Base-by-base conservation (phyloP, 2,888 invertebrate genomes). In the Epistrophe eligans region DNA sequence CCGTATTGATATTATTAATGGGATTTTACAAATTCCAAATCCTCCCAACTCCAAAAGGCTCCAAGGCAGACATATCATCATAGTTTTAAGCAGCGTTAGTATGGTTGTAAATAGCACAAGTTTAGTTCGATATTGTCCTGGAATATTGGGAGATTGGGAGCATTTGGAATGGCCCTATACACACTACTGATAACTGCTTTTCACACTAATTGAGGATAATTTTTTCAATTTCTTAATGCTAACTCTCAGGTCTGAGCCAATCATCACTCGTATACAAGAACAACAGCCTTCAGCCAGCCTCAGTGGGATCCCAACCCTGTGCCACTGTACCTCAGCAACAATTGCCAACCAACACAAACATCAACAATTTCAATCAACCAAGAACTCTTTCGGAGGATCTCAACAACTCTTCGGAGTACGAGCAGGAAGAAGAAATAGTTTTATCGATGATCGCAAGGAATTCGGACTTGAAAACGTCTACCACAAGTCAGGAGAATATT, bases 351-450 rank as follows among this genome's bases (percentile, higher is more conserved):
- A 90, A 90, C 91, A 91, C 89, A 91, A 91, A 89, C 91, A 91
- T 89, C 91, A 92, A 88, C 92, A 91, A 88, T 91, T 91, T 88
- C 92, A 93, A 90, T 90, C 91, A 90, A 90, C 90, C 91, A 89
- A 91, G 89, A 91, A 91, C 89, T 91, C 91, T 89, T 91, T 92
- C 91, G 91, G 91, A 89, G 93, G 93, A 92, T 92, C 93, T 91
- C 93, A 93, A 90, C 93, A 93, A 91, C 92, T 93, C 92, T 91
- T 92, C 91, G 92, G 92, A 91, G 90, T 92, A 94, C 94, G 93
- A 94, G 60, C 93, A 89, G 91, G 90, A 91, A 90, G 91, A 90
- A 90, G 90, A 90, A 90, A 91, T 90, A 91, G 92, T 91, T 90
- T 91, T 91, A 90, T 92, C 89, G 89, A 92, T 91, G 90, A 92